Conservation (phyloP, 2,113 vertebrate genomes). For the Carassius gibelio region DNA sequence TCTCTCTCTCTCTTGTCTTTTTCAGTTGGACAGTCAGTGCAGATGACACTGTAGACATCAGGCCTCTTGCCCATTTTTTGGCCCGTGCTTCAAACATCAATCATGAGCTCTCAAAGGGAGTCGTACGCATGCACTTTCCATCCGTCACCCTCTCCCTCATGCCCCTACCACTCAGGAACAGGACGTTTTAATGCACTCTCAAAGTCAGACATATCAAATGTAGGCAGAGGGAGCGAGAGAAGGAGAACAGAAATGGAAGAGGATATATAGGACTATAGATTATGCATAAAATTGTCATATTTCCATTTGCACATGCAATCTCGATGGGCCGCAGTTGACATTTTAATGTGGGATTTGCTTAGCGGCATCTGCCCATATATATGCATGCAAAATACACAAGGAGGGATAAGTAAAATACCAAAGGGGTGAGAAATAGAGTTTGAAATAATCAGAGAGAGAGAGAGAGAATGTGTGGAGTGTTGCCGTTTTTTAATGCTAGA, state of each 20-base stretch:
- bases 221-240: slow-evolving; percentile 43
- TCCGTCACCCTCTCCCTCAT: slow-evolving; percentile 59
- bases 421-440: slow-evolving; percentile 36
- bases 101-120: slow-evolving; percentile 66
- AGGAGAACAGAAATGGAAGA: slow-evolving; percentile 25
- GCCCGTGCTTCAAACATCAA: slow-evolving; percentile 70
- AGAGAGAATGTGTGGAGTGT: slow-evolving; percentile 5
- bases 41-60: slow-evolving; percentile 60
- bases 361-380: slow-evolving; percentile 2
- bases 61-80: slow-evolving; percentile 62
- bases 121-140: slow-evolving; percentile 52
- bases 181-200: slow-evolving; percentile 69
- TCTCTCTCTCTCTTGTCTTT: neutral
- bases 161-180: slow-evolving; percentile 61
- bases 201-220: slow-evolving; percentile 65
- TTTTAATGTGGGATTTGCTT: slow-evolving; percentile 37
- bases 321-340: neutral
- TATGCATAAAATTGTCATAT: slow-evolving; percentile 33
- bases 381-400: slow-evolving; percentile 29
- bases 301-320: slow-evolving; percentile 25
- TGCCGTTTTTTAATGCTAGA: slow-evolving; percentile 23
- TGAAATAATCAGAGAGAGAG: neutral
- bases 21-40: slow-evolving; percentile 51
- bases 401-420: slow-evolving; percentile 28
- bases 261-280: slow-evolving; percentile 17